Conservation (phyloP, 2,888 invertebrate species). For the Disparrhopalites patrizii region DNA sequence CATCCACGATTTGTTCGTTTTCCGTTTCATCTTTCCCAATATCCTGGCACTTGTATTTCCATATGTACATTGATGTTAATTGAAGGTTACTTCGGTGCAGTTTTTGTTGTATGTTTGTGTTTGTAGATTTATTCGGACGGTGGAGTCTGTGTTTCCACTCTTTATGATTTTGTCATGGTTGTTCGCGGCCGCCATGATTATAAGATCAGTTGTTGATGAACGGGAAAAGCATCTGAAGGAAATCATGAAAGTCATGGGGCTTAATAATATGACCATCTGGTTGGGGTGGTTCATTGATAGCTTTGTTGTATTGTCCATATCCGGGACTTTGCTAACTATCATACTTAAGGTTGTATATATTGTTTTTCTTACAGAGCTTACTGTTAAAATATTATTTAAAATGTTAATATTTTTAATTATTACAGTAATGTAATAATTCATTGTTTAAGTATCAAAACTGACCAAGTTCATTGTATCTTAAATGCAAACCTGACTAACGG, state of each 20-base stretch:
- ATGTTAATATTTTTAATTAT: no score
- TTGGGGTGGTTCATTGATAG: conserved; percentile 60
- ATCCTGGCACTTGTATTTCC: background rate
- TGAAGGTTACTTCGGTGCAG: no score
- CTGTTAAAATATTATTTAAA: no score
- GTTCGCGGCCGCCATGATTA: conserved; percentile 57
- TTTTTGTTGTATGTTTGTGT: conserved; percentile 20
- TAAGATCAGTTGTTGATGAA: conserved; percentile 57
- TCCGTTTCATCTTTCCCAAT: background rate
- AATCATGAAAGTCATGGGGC: conserved; percentile 59
- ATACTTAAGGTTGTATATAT: conserved; percentile 58
- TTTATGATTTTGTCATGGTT: conserved; percentile 59
- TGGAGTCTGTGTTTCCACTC: conserved; percentile 57
- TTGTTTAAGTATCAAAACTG: no score
- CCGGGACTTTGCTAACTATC: conserved; percentile 66
- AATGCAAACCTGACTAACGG: no score
- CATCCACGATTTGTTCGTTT: conserved; percentile 65
- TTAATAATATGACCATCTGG: conserved; percentile 59
- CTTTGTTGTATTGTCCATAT: conserved; percentile 56
- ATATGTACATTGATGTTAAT: background rate
- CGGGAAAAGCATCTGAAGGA: conserved; percentile 58
- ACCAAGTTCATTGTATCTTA: no score
- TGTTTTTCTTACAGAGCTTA: conserved; percentile 10
- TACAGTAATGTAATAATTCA: no score
- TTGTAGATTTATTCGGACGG: conserved; percentile 54